Conservation (phyloP, 2,888 invertebrate genomes). For the Epicampocera succincta region DNA sequence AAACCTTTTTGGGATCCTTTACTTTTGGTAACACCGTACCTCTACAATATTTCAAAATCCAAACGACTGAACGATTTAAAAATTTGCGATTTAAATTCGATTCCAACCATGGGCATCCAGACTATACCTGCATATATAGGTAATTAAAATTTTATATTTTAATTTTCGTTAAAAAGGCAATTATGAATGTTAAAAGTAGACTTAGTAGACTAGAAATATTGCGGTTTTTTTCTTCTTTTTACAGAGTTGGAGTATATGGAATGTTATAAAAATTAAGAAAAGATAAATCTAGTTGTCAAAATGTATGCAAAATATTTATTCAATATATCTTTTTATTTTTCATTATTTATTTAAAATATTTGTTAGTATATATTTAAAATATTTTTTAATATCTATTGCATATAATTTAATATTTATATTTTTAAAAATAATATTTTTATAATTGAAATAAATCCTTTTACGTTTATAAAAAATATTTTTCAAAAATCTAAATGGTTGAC, state of each 20-base stretch:
- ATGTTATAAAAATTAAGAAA: conserved; percentile 51
- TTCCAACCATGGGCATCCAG: conserved; percentile 75
- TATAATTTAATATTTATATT: no score
- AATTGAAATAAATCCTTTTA: no score
- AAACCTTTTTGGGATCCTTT: conserved; percentile 71
- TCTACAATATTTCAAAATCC: conserved; percentile 70
- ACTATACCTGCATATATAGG: conserved; percentile 77
- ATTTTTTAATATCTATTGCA: no score
- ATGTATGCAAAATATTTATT: no score
- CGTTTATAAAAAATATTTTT: no score
- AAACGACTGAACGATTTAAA: conserved; percentile 49
- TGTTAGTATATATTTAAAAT: not conserved
- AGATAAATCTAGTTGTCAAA: not conserved
- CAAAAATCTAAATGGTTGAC: no score
- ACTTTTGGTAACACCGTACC: conserved; percentile 71
- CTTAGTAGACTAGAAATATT: no score
- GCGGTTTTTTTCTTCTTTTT: conserved; percentile 23
- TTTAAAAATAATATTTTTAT: no score
- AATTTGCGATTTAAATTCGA: conserved; percentile 71
- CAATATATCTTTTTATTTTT: not conserved
- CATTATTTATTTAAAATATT: conserved; percentile 15
- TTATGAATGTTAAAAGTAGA: no score
- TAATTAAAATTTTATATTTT: conserved; percentile 54
- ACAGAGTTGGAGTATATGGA: conserved; percentile 71
- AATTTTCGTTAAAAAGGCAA: no score